Evolutionary conservation across 2,113 vertebrate genomes (phyloP), one percentile per base, ranked within the genome.

Genomic region (Protobothrops mucrosquamatus): DNA sequence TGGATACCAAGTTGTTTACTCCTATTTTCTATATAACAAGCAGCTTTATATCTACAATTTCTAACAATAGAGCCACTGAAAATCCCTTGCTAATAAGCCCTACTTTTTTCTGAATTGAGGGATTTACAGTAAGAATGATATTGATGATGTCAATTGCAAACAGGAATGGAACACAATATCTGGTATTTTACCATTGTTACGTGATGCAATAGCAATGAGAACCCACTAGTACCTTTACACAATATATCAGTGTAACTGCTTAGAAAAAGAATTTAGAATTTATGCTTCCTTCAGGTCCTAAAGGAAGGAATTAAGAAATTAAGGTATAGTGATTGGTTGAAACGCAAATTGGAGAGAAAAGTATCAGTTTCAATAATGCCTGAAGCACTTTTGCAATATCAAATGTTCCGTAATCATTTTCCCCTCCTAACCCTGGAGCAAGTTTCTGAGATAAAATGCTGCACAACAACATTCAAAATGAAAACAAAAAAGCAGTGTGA

Each of bases 111-210:
- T 90, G 2, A 29, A 94, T n/a, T 11, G 23, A 88, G 6, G 2
- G 24, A 52, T 94, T 92, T 93, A 87, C 51, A 85, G 39, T 90
- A 57, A 89, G 91, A 39, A 94, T 85, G 4, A 64, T 81, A 59
- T 89, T 81, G 89, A 64, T 64, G 43, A 48, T 94, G 89, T 61
- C 4, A 10, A 14, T 52, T 52, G 52, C 88, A 12, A 29, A 46
- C 22, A 86, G 93, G 43, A 92, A 26, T 26, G 24, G 12, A 34
- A 64, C 93, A 39, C 51, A 87, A 85, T 86, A 89, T 93, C 39
- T 54, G 54, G 89, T 87, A 52, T 87, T 94, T 90, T 91, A 43
- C 93, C 46, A 90, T 54, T 90, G 43, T 43, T 90, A 43, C 6
- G 89, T 54, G 51, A 22, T 34, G 90, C 56, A 23, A 55, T 29